Evolutionary conservation across 2,113 vertebrate species (phyloP).

Genomic region (Saguinus midas): DNA sequence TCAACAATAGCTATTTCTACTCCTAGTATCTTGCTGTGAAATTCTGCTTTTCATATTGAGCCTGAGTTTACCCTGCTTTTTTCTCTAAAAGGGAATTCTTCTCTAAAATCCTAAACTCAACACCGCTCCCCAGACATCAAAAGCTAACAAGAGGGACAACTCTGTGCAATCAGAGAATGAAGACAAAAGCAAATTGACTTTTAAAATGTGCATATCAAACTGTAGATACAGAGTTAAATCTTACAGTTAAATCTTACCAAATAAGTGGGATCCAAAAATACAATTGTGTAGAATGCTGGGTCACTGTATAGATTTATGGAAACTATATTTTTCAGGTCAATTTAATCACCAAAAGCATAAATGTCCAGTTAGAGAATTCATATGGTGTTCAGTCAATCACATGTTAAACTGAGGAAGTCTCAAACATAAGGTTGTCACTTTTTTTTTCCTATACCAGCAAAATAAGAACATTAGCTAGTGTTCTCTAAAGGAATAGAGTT

Average conservation of each 20-base stretch:
- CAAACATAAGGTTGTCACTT: background rate
- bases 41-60: background rate
- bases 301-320: background rate
- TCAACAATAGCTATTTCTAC: background rate
- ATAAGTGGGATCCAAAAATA: background rate
- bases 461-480: fast-evolving
- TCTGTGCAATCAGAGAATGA: background rate
- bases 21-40: background rate
- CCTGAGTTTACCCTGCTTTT: background rate
- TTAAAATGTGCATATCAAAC: background rate
- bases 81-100: background rate
- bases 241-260: background rate
- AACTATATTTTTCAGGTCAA: background rate
- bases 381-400: background rate
- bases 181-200: background rate
- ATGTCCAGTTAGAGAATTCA: background rate
- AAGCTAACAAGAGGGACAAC: background rate
- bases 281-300: background rate
- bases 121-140: background rate
- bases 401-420: background rate
- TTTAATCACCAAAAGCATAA: background rate
- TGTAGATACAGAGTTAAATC: background rate
- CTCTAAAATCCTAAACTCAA: background rate
- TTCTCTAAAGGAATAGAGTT: background rate
- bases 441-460: background rate